These are phyloP conservation scores for Zygaena filipendulae DNA, from an alignment of 2,888 invertebrate species.

Conservation along the genomic window DNA sequence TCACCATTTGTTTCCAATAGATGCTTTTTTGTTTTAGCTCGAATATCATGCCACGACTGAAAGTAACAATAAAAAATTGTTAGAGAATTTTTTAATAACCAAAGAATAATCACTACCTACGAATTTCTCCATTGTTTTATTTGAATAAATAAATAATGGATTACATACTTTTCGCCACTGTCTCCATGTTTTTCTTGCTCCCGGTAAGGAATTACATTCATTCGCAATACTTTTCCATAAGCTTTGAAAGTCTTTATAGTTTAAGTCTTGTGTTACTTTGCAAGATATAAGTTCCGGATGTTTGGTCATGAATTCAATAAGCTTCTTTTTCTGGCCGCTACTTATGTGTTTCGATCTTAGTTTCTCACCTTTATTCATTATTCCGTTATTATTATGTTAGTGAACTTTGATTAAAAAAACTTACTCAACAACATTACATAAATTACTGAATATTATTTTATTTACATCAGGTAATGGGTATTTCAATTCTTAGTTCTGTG, in stretches of 20 bases:
- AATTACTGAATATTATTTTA: too few species aligned
- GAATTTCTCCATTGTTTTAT: too few species aligned
- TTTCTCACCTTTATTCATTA: too few species aligned
- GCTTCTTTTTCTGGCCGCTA: constrained; percentile 48
- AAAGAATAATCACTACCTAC: too few species aligned
- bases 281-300: constrained; percentile 43
- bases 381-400: too few species aligned
- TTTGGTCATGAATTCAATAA: constrained; percentile 42
- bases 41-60: constrained; percentile 58
- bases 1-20: constrained; percentile 30
- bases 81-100: too few species aligned
- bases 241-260: constrained; percentile 37
- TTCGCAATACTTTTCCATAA: constrained; percentile 47
- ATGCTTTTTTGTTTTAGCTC: constrained; percentile 40
- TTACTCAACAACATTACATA: too few species aligned
- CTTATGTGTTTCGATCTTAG: too few species aligned
- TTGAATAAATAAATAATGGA: constrained; percentile 3
- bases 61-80: constrained; percentile 16
- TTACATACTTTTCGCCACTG: constrained; percentile 51
- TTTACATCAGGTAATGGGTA: too few species aligned
- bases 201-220: constrained; percentile 47
- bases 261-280: constrained; percentile 41
- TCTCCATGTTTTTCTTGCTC: constrained; percentile 52
- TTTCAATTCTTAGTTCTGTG: too few species aligned
- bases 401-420: too few species aligned